Conservation (phyloP, 1,140 invertebrate genomes). For the Drosophila bifasciata region DNA sequence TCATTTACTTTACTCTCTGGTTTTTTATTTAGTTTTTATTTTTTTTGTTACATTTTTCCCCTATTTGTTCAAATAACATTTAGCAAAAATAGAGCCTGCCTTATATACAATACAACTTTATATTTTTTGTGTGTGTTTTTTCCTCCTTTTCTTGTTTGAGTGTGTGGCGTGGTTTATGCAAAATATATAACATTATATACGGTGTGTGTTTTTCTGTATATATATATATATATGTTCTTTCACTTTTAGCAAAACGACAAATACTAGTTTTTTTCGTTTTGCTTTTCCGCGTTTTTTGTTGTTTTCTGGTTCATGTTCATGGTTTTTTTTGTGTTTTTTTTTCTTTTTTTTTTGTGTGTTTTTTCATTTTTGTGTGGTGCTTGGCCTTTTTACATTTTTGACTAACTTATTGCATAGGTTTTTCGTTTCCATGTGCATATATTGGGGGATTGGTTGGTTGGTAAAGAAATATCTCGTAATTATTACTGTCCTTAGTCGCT, state of each 20-base stretch:
- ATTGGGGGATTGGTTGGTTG: constrained; percentile 38
- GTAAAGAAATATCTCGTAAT: constrained; percentile 60
- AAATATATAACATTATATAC: constrained; percentile 80
- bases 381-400: constrained; percentile 65
- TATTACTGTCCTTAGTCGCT: constrained; percentile 65
- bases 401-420: constrained; percentile 74
- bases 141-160: constrained; percentile 26
- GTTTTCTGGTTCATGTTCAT: constrained; percentile 8
- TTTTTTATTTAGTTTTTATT: constrained; percentile 11
- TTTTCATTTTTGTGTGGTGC: constrained; percentile 49
- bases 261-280: constrained; percentile 44
- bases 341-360: constrained; percentile 35
- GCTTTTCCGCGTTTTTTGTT: constrained; percentile 25
- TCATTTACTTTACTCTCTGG: constrained; percentile 52
- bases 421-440: constrained; percentile 67
- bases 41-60: constrained; percentile 52
- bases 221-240: constrained; percentile 54
- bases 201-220: constrained; percentile 50
- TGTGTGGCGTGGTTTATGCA: constrained; percentile 57
- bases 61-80: constrained; percentile 82
- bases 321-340: constrained; percentile 29
- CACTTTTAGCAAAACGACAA: constrained; percentile 63
- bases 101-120: constrained; percentile 80
- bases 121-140: constrained; percentile 39
- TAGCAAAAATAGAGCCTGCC: constrained; percentile 81